A percentile compares a stretch with the other conserved stretches of the same genome.
These are phyloP conservation scores for Drosophila kohkoa DNA, from an alignment of 1,140 invertebrate genomes.

Conservation along the genomic window DNA sequence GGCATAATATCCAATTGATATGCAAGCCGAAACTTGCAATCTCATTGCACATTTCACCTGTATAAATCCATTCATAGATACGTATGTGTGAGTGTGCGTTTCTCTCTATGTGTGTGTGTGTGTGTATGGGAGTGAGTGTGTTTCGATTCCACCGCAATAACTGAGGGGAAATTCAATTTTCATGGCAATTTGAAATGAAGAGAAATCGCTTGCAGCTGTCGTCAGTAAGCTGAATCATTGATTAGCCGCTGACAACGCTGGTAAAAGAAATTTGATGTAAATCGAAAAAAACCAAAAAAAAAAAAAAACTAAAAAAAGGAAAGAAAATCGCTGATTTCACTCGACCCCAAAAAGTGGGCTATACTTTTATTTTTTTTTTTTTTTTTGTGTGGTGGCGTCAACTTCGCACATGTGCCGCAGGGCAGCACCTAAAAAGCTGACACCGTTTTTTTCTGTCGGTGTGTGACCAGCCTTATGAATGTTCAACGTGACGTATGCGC, in stretches of 20 bases:
- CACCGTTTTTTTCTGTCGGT: conserved; percentile 13
- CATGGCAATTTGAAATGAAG: conserved; percentile 57
- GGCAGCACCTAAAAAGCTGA: conserved; percentile 11
- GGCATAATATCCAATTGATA: conserved; percentile 21
- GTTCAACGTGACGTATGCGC: conserved; percentile 52
- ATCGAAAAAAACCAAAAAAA: conserved; percentile 3
- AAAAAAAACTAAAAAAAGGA: background rate
- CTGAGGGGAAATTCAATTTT: conserved; percentile 66
- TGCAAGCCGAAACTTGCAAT: conserved; percentile 19
- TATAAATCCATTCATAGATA: background rate
- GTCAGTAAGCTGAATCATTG: conserved; percentile 37
- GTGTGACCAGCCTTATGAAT: conserved; percentile 21
- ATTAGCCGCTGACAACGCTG: conserved; percentile 42
- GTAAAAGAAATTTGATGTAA: conserved; percentile 27
- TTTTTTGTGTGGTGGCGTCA: background rate
- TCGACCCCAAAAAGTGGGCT: conserved; percentile 15
- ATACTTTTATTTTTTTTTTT: background rate
- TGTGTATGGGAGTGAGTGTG: conserved; percentile 6
- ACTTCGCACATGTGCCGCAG: background rate
- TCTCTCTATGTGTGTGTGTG: background rate
- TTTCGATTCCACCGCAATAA: conserved; percentile 29
- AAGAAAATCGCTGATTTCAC: conserved; percentile 4
- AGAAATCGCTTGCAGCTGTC: conserved; percentile 53
- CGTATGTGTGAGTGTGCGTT: background rate
- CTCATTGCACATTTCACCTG: conserved; percentile 26